Base-by-base conservation (phyloP, 2,888 invertebrate species). In the Ennomos quercinarius region DNA sequence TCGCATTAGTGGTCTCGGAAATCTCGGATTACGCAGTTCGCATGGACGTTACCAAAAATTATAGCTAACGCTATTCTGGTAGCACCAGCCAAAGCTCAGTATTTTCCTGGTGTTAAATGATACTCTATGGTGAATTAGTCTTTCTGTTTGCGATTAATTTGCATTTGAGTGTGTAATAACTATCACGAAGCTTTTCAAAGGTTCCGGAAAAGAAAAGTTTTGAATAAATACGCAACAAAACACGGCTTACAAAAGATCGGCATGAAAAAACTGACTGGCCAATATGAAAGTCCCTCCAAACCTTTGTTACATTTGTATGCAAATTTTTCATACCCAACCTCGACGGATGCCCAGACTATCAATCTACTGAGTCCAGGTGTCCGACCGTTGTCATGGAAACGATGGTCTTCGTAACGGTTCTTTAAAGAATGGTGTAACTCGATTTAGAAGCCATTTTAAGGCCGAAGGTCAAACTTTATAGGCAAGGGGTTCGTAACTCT, bases 301-400 rank as follows among this genome's bases (percentile, higher is more conserved):
- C 74, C 76, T 78, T 76, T 67, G 72, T 78, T 69, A 83, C 78
- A 85, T 86, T 82, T 83, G 74, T 77, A 88, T 87, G 88, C 81
- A 84, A 89, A 86, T 88, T 82, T 83, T 83, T 83, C 78, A 80
- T 83, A 80, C 78, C 78, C 71, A 63, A 73, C 80, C 72, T 70
- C 61, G 66, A 68, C 74, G 72, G 77, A 76, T 74, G 75, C 70
- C 70, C 72, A 61, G 76, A 72, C 77, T 74, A 81, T 83, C 77
- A 82, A 81, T 82, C 79, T 78, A 57, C 71, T 50, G 59, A 65
- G 74, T 69, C 83, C 86, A 87, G 86, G 86, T 89, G 86, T 78
- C 78, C 77, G 69, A 61, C 70, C 72, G 83, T 83, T 77, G 78
- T 74, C 76, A 80, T 80, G 74, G 78, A 65, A 75, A 83, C 80